Evolutionary conservation across 2,113 vertebrate genomes (phyloP), one percentile per base, ranked within the genome.

Genomic region (Jacana jacana): DNA sequence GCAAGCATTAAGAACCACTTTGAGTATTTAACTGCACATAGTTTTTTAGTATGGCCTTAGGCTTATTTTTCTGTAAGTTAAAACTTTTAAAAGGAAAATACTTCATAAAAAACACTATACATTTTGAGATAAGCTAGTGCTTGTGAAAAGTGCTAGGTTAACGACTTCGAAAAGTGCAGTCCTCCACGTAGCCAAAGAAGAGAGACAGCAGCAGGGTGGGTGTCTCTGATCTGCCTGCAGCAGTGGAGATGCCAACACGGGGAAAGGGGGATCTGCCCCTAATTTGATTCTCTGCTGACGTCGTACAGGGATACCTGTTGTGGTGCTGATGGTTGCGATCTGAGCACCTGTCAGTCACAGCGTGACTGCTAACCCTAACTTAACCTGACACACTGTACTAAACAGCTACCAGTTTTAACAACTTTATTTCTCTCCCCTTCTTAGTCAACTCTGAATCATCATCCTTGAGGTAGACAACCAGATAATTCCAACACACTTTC

Each of bases 401-500:
- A 71, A 78, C 51, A 71, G 76, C 61, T 25, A 31, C 52, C 68
- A 52, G 33, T 44, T 66, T 17, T 18, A 88, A 68, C 64, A 88
- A 23, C 42, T 83, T 71, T 3, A 20, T 44, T 88, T 69, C 48
- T 69, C 48, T 89, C 80, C 49, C 73, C 66, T 88, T 76, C 79
- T 69, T 10, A 39, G 37, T 69, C 86, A 86, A 91, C 76, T 87
- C 3, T 69, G 65, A 89, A 84, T 79, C 72, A 89, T 58, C 92
- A 65, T 89, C 81, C 69, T 89, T 95, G 96, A 96, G 96, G 93
- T 92, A 97, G 95, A 92, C 13, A 5, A 94, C 73, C 88, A 91
- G 83, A 91, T 93, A 95, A 95, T 65, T 93, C 86, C 93, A 91
- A 79, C 33, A 75, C 40, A 65, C 93, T 89, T 90, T 70, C 71